Base-by-base conservation (phyloP, 1,140 invertebrate genomes). In the Cardiocondyla obscurior region DNA sequence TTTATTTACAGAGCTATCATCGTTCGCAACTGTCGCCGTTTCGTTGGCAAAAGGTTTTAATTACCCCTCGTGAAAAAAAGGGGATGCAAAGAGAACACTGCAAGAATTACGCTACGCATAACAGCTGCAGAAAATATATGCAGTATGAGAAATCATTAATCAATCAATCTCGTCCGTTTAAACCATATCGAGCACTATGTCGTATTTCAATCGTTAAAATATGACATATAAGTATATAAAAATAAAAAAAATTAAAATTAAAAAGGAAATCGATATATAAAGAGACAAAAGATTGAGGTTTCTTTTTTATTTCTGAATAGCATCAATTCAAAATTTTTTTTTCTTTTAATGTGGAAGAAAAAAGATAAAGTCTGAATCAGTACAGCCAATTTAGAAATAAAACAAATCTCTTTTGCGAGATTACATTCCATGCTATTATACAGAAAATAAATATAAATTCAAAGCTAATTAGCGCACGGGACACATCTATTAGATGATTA, bases 1-100 rank as follows among this genome's bases (percentile, higher is more conserved):
- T 85, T 85, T 90, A 90, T 91, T 89, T 91, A 91, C 90, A 91
- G 65, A 88, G 72, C 53, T 73, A 36, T 51, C 65, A n/a, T 39
- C 12, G 36, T 44, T 73, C 12, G 6, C n/a, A 22, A 25, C 42
- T 42, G 25, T 46, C 42, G 30, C 10, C 49, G 46, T 62, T 60
- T 39, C 42, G 42, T 53, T 36, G 33, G 36, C 36, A 79, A 79
- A n/a, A 22, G 30, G 30, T 64, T 36, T 62, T 12, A n/a, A n/a
- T 33, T 33, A 2, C 60, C 30, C 19, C 55, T 28, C 19, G 2
- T n/a, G 0, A 69, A 16, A 10, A 22, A 22, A 51, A 3, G 5
- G 8, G 25, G 8, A 0, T 16, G 10, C 44, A 8, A 30, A n/a
- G 55, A 39, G 4, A 19, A 22, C n/a, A 19, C 16, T 19, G 44